Percentiles rank a stretch among this genome's conserved stretches.
Evolutionary conservation across 2,797 vertebrate genomes (phyloP).

Genomic region (Heliangelus exortis): DNA sequence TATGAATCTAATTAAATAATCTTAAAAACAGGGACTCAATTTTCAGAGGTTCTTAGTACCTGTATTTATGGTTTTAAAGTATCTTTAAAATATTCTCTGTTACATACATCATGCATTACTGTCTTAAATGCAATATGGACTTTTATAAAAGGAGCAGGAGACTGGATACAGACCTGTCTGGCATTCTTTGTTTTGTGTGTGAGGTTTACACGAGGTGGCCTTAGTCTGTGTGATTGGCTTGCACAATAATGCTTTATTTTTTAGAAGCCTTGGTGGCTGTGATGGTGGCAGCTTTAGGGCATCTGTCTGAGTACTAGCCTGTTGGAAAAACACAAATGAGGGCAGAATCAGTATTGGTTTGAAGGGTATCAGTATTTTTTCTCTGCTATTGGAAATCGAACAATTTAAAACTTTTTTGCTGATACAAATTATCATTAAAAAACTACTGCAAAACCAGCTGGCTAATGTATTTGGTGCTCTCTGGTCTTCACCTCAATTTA

Average conservation of each 20-base stretch:
- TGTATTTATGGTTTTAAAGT: background rate
- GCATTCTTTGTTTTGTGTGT: slow-evolving; percentile 85
- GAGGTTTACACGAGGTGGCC: slow-evolving; percentile 92
- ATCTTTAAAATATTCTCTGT: background rate
- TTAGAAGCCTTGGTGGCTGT: slow-evolving; percentile 85
- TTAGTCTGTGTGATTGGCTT: slow-evolving; percentile 95
- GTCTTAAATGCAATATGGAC: background rate
- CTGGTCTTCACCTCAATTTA: background rate
- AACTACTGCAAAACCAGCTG: background rate
- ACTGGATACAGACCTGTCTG: slow-evolving; percentile 87
- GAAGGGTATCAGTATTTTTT: background rate
- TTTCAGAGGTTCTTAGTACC: background rate
- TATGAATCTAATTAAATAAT: background rate
- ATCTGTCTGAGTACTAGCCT: slow-evolving; percentile 91
- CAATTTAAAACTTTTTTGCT: background rate
- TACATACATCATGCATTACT: background rate
- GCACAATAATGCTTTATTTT: slow-evolving; percentile 96
- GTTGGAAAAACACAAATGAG: background rate
- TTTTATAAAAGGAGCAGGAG: background rate
- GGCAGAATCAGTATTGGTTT: background rate
- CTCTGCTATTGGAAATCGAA: background rate
- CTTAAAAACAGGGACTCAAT: background rate
- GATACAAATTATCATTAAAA: background rate
- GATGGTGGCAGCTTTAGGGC: slow-evolving; percentile 79
- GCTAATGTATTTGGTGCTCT: background rate